These are phyloP conservation scores for Sinohyriopsis cumingii DNA, from an alignment of 2,888 invertebrate species.

Conservation along the genomic window DNA sequence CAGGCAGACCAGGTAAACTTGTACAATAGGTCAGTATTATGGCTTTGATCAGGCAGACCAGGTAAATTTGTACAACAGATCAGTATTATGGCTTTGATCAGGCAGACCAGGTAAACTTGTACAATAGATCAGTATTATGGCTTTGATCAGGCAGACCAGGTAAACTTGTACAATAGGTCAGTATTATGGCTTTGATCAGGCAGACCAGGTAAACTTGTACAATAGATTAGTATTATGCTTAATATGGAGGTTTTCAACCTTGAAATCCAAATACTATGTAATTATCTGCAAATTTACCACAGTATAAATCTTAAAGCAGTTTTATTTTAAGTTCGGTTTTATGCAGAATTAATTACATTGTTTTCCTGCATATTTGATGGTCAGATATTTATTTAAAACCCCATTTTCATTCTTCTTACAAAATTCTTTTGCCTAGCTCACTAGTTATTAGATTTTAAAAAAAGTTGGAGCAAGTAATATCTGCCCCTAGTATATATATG, in stretches of 20 bases:
- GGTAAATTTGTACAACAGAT: conserved; percentile 14
- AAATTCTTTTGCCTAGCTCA: too few relatives aligned
- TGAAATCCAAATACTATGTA: too few relatives aligned
- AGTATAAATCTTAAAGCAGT: background rate
- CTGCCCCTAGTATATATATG: too few relatives aligned
- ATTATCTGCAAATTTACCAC: too few relatives aligned
- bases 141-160: conserved; percentile 61
- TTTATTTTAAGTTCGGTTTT: too few relatives aligned
- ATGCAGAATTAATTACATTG: too few relatives aligned
- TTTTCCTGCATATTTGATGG: too few relatives aligned
- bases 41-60: conserved; percentile 63
- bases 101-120: conserved; percentile 45
- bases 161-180: conserved; percentile 3
- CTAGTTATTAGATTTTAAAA: too few relatives aligned
- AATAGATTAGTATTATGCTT: background rate
- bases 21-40: conserved; percentile 2
- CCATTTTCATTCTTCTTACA: too few relatives aligned
- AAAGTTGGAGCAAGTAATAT: too few relatives aligned
- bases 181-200: conserved; percentile 62
- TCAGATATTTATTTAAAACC: too few relatives aligned
- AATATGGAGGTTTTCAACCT: too few relatives aligned
- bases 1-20: conserved; percentile 47
- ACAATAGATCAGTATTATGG: conserved; percentile 27
- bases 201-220: conserved; percentile 43
- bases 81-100: conserved; percentile 61